These are phyloP conservation scores for Lepus oiostolus DNA, from an alignment of 2,797 vertebrate genomes.

Conservation along the genomic window DNA sequence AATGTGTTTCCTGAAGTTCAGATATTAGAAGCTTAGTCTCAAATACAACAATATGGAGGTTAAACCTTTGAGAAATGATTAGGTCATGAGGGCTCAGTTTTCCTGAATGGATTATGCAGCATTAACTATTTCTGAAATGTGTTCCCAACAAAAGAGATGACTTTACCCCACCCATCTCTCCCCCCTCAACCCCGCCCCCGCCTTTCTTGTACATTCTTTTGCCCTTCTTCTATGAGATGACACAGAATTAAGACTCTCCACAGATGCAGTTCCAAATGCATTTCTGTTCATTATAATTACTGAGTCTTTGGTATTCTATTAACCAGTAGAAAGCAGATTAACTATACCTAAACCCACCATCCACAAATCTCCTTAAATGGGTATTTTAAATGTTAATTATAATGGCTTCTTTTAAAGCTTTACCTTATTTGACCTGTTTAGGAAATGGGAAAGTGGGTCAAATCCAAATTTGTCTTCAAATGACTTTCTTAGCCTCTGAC, in stretches of 20 bases:
- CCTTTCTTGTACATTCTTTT: neutral
- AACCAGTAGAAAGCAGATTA: neutral
- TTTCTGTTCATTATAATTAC: neutral
- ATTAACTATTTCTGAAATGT: too few relatives aligned
- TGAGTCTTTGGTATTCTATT: neutral
- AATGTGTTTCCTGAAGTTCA: neutral
- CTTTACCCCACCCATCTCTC: too few relatives aligned
- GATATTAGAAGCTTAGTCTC: neutral
- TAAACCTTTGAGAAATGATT: neutral
- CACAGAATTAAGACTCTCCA: neutral
- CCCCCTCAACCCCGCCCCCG: fast-evolving
- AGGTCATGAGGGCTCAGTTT: neutral
- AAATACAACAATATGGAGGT: neutral
- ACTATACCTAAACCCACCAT: neutral
- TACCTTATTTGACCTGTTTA: neutral
- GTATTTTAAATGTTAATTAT: neutral
- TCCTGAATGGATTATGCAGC: neutral
- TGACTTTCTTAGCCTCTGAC: neutral
- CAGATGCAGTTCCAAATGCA: too few relatives aligned
- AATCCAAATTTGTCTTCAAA: neutral
- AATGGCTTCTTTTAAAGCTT: neutral
- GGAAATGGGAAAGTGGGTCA: too few relatives aligned
- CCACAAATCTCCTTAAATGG: neutral
- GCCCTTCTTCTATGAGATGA: neutral
- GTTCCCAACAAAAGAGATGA: neutral